Percentiles rank a stretch among this genome's conserved stretches.
These are phyloP conservation scores for Nycticorax nycticorax DNA, from an alignment of 2,113 vertebrate species.

Conservation along the genomic window DNA sequence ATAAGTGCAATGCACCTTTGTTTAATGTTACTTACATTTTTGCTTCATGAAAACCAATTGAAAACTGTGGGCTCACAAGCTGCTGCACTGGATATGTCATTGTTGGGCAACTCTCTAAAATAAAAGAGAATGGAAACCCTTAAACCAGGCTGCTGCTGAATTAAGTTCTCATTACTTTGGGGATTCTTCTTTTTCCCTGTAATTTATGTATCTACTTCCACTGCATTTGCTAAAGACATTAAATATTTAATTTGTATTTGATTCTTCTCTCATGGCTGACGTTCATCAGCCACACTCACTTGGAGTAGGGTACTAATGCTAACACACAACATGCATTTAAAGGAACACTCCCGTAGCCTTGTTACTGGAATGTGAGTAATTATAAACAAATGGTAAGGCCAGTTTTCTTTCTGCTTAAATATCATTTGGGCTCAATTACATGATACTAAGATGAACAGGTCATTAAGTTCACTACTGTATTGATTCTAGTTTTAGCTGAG, in stretches of 20 bases:
- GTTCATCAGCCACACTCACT: slow-evolving; percentile 11
- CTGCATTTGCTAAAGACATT: slow-evolving; percentile 4
- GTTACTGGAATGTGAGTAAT: slow-evolving; percentile 40
- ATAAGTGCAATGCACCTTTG: neutral
- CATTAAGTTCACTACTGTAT: slow-evolving; percentile 8
- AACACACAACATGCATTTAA: neutral
- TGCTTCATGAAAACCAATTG: neutral
- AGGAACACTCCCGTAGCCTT: neutral
- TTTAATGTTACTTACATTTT: neutral
- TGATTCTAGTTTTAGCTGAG: slow-evolving; percentile 41
- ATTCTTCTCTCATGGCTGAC: slow-evolving; percentile 24
- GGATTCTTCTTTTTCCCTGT: neutral
- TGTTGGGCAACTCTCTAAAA: neutral
- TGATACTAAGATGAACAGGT: slow-evolving; percentile 5
- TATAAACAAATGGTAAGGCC: slow-evolving; percentile 36
- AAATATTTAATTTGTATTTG: slow-evolving; percentile 40
- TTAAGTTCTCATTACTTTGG: neutral
- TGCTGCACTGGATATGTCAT: neutral
- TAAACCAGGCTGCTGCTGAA: neutral
- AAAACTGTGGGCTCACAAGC: neutral
- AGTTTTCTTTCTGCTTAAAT: slow-evolving; percentile 20
- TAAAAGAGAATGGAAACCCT: neutral
- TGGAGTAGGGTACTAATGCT: neutral
- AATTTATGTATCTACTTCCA: neutral
- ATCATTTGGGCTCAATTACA: slow-evolving; percentile 48